Base-by-base conservation (phyloP, 1,140 invertebrate species). In the Magallana angulata region DNA sequence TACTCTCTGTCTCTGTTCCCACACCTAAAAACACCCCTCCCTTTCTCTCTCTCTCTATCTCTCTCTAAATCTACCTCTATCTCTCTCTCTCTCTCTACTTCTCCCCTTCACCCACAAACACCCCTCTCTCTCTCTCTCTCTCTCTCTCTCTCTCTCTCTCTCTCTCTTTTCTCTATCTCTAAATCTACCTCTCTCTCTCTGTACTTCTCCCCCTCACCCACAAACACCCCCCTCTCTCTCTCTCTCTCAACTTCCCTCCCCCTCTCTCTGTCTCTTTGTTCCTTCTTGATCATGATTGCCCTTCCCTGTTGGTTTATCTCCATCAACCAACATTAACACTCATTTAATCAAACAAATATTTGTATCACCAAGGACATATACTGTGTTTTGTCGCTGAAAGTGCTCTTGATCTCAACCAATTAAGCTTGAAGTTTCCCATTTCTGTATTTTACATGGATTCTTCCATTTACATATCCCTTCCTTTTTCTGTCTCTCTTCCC, bases 191-290 rank as follows among this genome's bases (percentile, higher is more conserved):
- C 82, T 81, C n/a, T 62, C 30, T 57, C 62, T 60, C 30, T 80
- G 24, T 24, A 24, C 24, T 24, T 62, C 59, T 81, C 71, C 60
- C 84, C 60, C 64, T 80, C 64, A 24, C 24, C 24, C 24, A 24
- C 24, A 24, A 24, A 24, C 36, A 48, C 36, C 36, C 36, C 36
- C 30, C 24, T n/a, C 64, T 85, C 82, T 82, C 82, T 76, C 57
- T 80, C 30, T 85, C 18, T 85, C 71, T 60, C 57, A 59, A 16
- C 58, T 48, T 62, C 36, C 68, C 59, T 81, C 71, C 60, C 84
- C 59, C 64, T 80, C 82, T 76, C 57, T 80, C 30, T 88, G 9
- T 85, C 71, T 81, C 36, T 83, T 36, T 81, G 57, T 81, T 76
- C 60, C 64, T 60, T n/a, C 48, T 24, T 36, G 8, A 9, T 18